Conservation (phyloP, 2,888 invertebrate genomes). For the Ophioninae sp. region DNA sequence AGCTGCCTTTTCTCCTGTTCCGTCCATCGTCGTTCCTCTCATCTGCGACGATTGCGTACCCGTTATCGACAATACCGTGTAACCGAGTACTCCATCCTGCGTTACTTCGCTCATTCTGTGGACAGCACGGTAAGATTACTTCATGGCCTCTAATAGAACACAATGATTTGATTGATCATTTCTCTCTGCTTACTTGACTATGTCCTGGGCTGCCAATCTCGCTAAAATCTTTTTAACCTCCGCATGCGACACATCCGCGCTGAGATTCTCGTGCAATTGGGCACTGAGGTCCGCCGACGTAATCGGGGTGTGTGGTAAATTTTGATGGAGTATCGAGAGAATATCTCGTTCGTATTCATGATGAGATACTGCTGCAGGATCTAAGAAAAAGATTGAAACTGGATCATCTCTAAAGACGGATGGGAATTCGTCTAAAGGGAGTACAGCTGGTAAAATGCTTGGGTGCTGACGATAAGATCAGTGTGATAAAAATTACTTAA, state of each 20-base stretch:
- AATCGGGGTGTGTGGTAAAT: constrained; percentile 87
- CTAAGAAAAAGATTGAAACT: constrained; percentile 41
- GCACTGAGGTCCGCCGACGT: constrained; percentile 86
- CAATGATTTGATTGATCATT: too few relatives aligned
- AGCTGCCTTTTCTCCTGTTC: constrained; percentile 8
- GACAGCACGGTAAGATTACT: constrained; percentile 36
- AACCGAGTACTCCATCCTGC: constrained; percentile 78
- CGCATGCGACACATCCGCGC: constrained; percentile 83
- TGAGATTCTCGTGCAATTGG: constrained; percentile 82
- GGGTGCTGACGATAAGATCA: too few relatives aligned
- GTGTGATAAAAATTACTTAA: too few relatives aligned
- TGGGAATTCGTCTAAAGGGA: too few relatives aligned
- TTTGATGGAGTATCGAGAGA: constrained; percentile 87
- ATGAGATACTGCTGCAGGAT: constrained; percentile 63
- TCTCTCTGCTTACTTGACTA: constrained; percentile 82
- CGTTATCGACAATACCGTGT: constrained; percentile 75
- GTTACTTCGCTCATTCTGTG: constrained; percentile 78
- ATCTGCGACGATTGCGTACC: constrained; percentile 71
- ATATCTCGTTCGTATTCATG: constrained; percentile 82
- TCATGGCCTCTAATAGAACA: neutral
- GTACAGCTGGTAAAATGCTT: too few relatives aligned
- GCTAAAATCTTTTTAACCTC: constrained; percentile 88
- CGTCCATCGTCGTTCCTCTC: constrained; percentile 49
- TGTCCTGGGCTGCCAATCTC: constrained; percentile 90
- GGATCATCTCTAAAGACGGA: neutral